Conservation (phyloP, 1,140 invertebrate genomes). For the Mamestra configurata region DNA sequence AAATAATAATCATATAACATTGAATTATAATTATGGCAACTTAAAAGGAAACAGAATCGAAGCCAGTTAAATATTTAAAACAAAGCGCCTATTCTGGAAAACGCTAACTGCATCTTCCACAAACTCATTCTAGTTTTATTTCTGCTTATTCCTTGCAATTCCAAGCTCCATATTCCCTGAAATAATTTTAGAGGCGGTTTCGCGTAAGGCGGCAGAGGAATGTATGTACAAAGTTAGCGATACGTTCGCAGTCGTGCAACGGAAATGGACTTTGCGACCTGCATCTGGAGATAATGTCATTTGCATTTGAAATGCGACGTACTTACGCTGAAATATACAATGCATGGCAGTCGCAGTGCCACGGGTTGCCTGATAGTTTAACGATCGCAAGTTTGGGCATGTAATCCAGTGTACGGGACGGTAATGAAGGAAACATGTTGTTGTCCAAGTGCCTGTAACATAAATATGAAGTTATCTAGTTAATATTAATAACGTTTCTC, state of each 20-base stretch:
- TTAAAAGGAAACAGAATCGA: not conserved
- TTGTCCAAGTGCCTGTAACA: slow-evolving; percentile 92
- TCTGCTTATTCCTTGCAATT: slow-evolving; percentile 44
- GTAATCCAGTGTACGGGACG: slow-evolving; percentile 91
- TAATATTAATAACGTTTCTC: no score
- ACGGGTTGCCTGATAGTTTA: slow-evolving; percentile 94
- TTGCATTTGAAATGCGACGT: slow-evolving; percentile 36
- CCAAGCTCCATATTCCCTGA: slow-evolving; percentile 8
- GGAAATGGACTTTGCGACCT: slow-evolving; percentile 39
- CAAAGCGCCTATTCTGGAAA: not conserved
- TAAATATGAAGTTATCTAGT: not conserved
- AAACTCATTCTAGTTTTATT: not conserved
- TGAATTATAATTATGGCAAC: not conserved
- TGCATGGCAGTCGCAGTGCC: slow-evolving; percentile 95
- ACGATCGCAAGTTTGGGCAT: slow-evolving; percentile 91
- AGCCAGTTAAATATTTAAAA: not conserved
- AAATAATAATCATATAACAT: no score
- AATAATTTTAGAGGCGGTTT: slow-evolving; percentile 31
- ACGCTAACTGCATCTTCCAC: not conserved
- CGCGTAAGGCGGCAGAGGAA: slow-evolving; percentile 11
- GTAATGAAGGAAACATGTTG: slow-evolving; percentile 93
- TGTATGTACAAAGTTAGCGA: slow-evolving; percentile 22
- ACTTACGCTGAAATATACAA: slow-evolving; percentile 91
- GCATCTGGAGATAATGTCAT: slow-evolving; percentile 44
- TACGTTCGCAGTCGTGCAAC: not conserved